phyloP scores from a whole-genome alignment of 2,888 invertebrate genomes.

The Trichogramma dendrolimi region DNA sequence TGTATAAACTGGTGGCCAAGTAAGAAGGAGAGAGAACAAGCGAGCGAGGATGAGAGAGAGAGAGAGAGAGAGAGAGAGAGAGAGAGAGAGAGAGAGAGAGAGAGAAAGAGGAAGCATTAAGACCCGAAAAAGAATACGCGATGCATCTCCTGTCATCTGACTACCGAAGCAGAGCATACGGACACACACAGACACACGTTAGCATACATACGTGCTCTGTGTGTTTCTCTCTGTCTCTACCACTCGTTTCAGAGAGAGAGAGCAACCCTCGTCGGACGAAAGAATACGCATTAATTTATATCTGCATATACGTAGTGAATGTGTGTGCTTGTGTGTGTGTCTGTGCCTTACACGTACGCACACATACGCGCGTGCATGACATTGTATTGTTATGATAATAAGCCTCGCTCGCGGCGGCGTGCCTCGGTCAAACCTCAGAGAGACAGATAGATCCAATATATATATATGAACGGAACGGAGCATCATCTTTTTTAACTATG shows the following conservation, averaged over 20 bases:
- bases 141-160: conserved; percentile 40
- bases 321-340: too few species aligned
- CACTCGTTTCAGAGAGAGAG: conserved; percentile 25
- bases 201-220: neutral
- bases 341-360: too few species aligned
- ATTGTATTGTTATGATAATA: conserved; percentile 48
- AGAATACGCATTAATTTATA: conserved; percentile 52
- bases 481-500: too few species aligned
- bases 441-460: conserved; percentile 30
- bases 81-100: conserved; percentile 13
- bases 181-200: too few species aligned
- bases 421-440: conserved; percentile 4
- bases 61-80: conserved; percentile 17
- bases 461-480: too few species aligned
- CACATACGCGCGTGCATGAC: conserved; percentile 32
- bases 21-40: neutral
- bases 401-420: conserved; percentile 30
- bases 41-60: conserved; percentile 12
- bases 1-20: too few species aligned
- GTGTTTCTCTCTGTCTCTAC: conserved; percentile 6
- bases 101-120: conserved; percentile 6
- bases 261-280: conserved; percentile 39
- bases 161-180: conserved; percentile 26
- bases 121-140: conserved; percentile 23
- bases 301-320: conserved; percentile 38